Base-by-base conservation (phyloP, 53 echinoderm and acorn worm species). In the Echinometra lucunter region DNA sequence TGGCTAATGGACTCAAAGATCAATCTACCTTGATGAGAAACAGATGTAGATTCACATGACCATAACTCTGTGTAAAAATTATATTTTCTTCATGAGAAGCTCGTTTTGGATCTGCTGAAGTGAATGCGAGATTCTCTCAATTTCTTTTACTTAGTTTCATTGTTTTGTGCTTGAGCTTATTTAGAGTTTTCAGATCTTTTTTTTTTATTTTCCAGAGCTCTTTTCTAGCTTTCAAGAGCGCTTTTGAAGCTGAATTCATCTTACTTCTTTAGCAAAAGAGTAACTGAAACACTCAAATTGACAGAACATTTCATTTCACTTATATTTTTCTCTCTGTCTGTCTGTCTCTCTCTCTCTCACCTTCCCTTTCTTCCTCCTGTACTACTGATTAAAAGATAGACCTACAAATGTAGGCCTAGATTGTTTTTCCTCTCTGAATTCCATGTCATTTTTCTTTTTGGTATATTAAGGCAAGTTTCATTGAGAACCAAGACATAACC, bases 1-100 rank as follows among this genome's bases (percentile, higher is more conserved):
- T 37, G 89, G 89, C 89, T 89, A 89, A 89, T 89, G 89, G 89
- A 89, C 23, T 23, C 58, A 89, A 4, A 60, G 89, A 38, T 89
- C 89, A 89, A 45, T 8, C 89, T 37, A 27, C 11, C 23, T 12
- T 89, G 89, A 60, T 37, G 19, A 4, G 89, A 89, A 57, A 40
- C 89, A 89, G 89, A 89, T 78, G 78, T 42, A 78, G 4, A 35
- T 37, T 49, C 5, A 44, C 85, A 47, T 38, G 81, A 1, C 1
- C 6, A 4, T 37, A 80, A 80, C 80, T 81, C 40, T n/a, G n/a
- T n/a, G n/a, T n/a, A n/a, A n/a, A n/a, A n/a, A n/a, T n/a, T n/a
- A n/a, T n/a, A n/a, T n/a, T n/a, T n/a, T n/a, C n/a, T n/a, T n/a
- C n/a, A n/a, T n/a, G n/a, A n/a, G n/a, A n/a, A n/a, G n/a, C n/a